Base-by-base conservation (phyloP, 2,797 vertebrate genomes). In the Microhierax caerulescens region DNA sequence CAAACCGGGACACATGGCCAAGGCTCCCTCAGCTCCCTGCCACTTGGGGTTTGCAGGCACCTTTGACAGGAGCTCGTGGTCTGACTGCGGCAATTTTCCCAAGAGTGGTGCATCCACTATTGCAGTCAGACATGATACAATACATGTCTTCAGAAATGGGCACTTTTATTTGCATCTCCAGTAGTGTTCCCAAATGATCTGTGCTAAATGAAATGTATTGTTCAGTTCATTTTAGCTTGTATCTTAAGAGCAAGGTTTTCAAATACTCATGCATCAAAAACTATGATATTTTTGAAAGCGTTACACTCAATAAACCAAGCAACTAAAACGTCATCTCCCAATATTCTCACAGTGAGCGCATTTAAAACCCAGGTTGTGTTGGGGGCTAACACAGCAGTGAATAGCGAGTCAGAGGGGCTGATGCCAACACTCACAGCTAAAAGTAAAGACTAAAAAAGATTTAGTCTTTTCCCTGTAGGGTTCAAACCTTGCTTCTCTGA, bases 101-200 rank as follows among this genome's bases (percentile, higher is more conserved):
- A 2, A 22, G 25, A 23, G 50, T 23, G 22, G 12, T 11, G 20
- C 16, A 7, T 16, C 32, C 34, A 2, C 63, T 22, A 0, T 3
- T 60, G 30, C 61, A 15, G 39, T 36, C 34, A 75, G 24, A 25
- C 18, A 2, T 3, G 54, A 24, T 27, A 48, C 12, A 27, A 15
- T 23, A 8, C 0, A 0, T 2, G 1, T 39, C 25, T 41, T 75
- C 17, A 21, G 41, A 67, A 51, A 39, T 1, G 1, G 70, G 13
- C 2, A 0, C n/a, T 51, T 65, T 4, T 23, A 41, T 80, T 2
- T 11, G 37, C 25, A 2, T 65, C 56, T 54, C 68, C 67, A 54
- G 32, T 34, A 13, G 28, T 0, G 21, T 7, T 74, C 91, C 60
- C 72, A 56, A 6, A 36, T 19, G 47, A 17, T 20, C 2, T 25